A percentile compares a stretch with the other conserved stretches of the same genome.
Conservation (phyloP, 2,797 vertebrate species). For the Halcyon chelicuti region DNA sequence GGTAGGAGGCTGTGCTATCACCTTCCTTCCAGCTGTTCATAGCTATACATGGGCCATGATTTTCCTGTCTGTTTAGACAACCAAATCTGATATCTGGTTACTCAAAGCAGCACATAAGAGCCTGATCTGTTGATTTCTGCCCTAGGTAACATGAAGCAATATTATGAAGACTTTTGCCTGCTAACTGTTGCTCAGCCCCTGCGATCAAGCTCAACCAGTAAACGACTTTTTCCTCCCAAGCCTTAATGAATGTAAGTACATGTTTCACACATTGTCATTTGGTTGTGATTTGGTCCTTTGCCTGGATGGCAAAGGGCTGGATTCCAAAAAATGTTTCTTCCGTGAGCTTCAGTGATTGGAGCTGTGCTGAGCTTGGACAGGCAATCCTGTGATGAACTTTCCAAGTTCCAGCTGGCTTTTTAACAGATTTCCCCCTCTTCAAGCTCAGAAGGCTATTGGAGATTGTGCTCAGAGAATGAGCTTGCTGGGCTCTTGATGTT, state of each 20-base stretch:
- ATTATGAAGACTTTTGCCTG: background rate
- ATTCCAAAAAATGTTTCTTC: background rate
- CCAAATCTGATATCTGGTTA: background rate
- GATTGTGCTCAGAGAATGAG: background rate
- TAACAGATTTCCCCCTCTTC: background rate
- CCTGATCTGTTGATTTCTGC: background rate
- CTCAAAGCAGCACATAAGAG: background rate
- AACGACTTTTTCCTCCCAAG: background rate
- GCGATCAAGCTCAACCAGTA: background rate
- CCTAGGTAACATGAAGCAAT: background rate
- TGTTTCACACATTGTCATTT: background rate
- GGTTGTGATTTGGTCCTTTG: background rate
- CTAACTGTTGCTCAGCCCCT: background rate
- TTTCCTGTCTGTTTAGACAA: background rate
- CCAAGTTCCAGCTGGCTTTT: background rate
- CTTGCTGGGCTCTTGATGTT: conserved; percentile 1
- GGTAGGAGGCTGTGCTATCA: background rate
- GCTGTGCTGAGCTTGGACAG: conserved; percentile 1
- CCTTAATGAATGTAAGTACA: background rate
- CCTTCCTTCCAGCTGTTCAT: background rate
- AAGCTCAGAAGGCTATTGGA: background rate
- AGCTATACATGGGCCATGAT: background rate
- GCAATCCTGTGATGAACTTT: background rate
- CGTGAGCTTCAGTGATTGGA: background rate
- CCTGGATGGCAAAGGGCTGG: background rate